Evolutionary conservation across 2,797 vertebrate genomes (phyloP), one percentile per base, ranked within the genome.

Genomic region (Emydoidea blandingii): DNA sequence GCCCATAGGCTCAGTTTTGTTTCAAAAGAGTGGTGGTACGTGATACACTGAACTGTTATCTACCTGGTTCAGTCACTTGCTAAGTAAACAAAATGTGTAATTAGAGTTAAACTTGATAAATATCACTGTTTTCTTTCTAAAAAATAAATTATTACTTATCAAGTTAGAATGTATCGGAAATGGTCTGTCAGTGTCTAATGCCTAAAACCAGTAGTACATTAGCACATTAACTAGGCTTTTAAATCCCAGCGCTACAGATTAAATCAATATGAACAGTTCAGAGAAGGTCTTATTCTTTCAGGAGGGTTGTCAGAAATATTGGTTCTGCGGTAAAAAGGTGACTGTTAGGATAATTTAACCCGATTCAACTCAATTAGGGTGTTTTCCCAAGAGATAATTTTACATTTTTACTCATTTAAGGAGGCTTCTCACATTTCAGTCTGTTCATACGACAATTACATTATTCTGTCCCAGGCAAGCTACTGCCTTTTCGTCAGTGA

Each of bases 331-430:
- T 92, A 41, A 92, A 88, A 94, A 93, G 49, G 21, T 76, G 34
- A 50, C 19, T 6, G 7, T 91, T 88, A 37, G n/a, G 23, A 50
- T 85, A 83, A 92, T 89, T 92, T 65, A 83, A 85, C 11, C 8
- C 31, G 56, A 19, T 93, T 92, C 37, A 19, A 37, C 25, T 49
- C 79, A 76, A 52, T 4, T 78, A 57, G 85, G n/a, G 31, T 57
- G 54, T 90, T 92, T n/a, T 92, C 12, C 81, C 76, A 81, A 90
- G 19, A 88, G 49, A 47, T 18, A 81, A 79, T 2, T 82, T n/a
- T 88, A 84, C 91, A 83, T 85, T 3, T 91, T 96, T 94, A 25
- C 31, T 81, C 85, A 27, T 11, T 81, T 56, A 56, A 78, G 41
- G 80, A 41, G 0, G 4, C 9, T 12, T 84, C 84, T 87, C 41